Evolutionary conservation across 2,888 invertebrate species (phyloP).

Genomic region (Alsophila aescularia): DNA sequence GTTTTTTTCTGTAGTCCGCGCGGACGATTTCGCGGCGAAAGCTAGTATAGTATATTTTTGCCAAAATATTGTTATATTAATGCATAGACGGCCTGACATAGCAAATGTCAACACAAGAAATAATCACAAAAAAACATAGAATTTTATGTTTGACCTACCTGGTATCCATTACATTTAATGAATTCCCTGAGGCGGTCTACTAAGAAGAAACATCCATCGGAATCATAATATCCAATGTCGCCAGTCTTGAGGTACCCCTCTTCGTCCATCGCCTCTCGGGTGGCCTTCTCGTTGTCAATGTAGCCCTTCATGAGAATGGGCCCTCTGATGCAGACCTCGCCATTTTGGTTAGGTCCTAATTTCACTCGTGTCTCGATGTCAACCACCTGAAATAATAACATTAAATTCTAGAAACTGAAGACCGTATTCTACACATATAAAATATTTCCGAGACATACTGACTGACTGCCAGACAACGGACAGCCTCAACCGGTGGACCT

Average conservation of each 20-base stretch:
- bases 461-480: no score
- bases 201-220: conserved; percentile 65
- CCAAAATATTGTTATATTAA: no score
- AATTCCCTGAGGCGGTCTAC: conserved; percentile 68
- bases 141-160: conserved; percentile 64
- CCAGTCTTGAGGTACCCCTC: conserved; percentile 69
- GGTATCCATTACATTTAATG: conserved; percentile 71
- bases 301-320: conserved; percentile 67
- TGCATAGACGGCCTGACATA: no score
- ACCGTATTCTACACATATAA: no score
- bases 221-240: conserved; percentile 68
- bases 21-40: no score
- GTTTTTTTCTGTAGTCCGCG: no score
- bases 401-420: no score
- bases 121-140: no score
- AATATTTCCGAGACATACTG: no score
- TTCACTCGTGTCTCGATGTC: conserved; percentile 54
- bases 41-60: no score
- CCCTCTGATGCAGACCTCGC: conserved; percentile 65
- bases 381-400: conserved; percentile 61
- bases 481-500: no score
- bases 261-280: conserved; percentile 55
- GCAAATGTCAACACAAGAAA: no score
- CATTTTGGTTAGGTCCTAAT: conserved; percentile 55
- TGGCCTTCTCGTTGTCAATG: conserved; percentile 52